A percentile compares a stretch with the other conserved stretches of the same genome.
These are phyloP conservation scores for Catotricha subobsoleta DNA, from an alignment of 2,888 invertebrate genomes.

Conservation along the genomic window DNA sequence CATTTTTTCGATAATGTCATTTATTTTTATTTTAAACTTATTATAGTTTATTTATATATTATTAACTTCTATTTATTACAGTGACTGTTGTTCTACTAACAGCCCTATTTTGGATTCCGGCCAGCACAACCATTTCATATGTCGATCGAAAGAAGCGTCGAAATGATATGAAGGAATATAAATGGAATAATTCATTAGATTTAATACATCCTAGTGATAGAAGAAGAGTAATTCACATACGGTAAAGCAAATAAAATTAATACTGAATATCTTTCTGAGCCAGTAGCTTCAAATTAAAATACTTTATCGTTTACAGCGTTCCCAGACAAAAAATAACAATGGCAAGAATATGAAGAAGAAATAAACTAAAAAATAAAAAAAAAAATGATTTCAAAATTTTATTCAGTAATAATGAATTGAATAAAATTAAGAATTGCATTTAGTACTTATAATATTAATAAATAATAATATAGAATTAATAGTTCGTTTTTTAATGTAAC, in stretches of 20 bases:
- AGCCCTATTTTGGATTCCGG: slow-evolving; percentile 88
- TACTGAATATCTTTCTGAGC: not conserved
- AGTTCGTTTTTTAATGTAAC: too few species aligned
- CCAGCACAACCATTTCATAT: slow-evolving; percentile 72
- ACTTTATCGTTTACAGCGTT: slow-evolving; percentile 18
- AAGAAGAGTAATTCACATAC: slow-evolving; percentile 47
- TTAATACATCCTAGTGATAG: slow-evolving; percentile 58
- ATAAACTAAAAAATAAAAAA: not conserved
- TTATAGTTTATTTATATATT: not conserved
- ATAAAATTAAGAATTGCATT: too few species aligned
- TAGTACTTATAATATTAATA: too few species aligned
- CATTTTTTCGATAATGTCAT: not conserved
- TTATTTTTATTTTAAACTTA: not conserved
- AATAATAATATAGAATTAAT: too few species aligned
- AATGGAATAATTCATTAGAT: slow-evolving; percentile 51
- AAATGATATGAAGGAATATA: slow-evolving; percentile 48
- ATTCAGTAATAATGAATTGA: too few species aligned
- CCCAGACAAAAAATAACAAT: slow-evolving; percentile 29
- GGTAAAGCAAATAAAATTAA: slow-evolving; percentile 23
- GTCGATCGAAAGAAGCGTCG: slow-evolving; percentile 60
- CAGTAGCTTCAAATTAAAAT: not conserved
- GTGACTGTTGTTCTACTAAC: slow-evolving; percentile 68
- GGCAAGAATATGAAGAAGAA: slow-evolving; percentile 16
- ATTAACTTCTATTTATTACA: too few species aligned
- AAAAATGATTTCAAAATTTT: too few species aligned